A percentile compares a stretch with the other conserved stretches of the same genome.
Conservation (phyloP, 2,888 invertebrate species). For the Sarcophaga caerulescens region DNA sequence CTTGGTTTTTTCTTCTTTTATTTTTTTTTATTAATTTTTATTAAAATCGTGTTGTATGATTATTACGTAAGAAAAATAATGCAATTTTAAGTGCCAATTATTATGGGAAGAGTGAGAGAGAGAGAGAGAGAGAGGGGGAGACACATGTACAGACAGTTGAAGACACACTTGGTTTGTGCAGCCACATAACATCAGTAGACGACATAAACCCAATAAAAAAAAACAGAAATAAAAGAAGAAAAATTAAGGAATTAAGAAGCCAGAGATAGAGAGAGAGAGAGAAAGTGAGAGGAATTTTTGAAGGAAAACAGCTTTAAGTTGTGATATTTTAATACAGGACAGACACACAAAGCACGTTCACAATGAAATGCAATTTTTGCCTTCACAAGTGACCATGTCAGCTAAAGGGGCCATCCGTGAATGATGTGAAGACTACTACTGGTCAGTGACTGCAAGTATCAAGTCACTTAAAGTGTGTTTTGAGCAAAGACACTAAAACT, state of each 20-base stretch:
- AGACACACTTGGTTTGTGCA: slow-evolving; percentile 1
- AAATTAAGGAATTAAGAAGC: slow-evolving; percentile 2
- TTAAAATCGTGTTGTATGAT: slow-evolving; percentile 39
- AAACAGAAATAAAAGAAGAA: slow-evolving; percentile 9
- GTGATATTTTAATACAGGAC: neutral
- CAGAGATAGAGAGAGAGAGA: neutral
- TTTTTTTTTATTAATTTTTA: neutral
- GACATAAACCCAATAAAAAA: neutral
- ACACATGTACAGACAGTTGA: slow-evolving; percentile 12
- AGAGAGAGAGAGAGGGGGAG: neutral
- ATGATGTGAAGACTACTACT: too few species aligned
- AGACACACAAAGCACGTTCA: slow-evolving; percentile 4
- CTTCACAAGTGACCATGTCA: slow-evolving; percentile 37
- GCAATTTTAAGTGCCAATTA: slow-evolving; percentile 62
- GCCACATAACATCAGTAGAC: slow-evolving; percentile 11
- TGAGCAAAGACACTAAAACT: neutral
- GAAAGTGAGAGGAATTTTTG: neutral
- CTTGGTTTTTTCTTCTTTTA: neutral
- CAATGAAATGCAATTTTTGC: neutral
- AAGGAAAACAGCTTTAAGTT: neutral
- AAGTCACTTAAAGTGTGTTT: too few species aligned
- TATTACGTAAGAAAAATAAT: slow-evolving; percentile 57
- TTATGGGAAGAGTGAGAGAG: slow-evolving; percentile 14
- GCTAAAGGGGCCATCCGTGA: too few species aligned
- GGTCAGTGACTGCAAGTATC: too few species aligned